Conservation (phyloP, 2,113 vertebrate genomes). For the Corythoichthys intestinalis region DNA sequence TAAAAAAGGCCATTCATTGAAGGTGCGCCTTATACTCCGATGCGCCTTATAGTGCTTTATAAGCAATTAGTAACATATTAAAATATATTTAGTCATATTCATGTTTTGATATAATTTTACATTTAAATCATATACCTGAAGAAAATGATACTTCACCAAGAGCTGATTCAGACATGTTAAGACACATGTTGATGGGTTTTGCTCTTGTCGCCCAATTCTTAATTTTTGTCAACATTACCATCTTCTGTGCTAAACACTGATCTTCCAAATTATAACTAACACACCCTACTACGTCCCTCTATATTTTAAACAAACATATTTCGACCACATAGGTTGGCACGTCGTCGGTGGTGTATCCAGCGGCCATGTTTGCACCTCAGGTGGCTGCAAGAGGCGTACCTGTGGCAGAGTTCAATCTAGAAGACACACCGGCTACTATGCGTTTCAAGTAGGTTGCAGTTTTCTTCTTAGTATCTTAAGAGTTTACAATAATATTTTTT, state of each 20-base stretch:
- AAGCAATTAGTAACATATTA: no score
- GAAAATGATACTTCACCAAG: no score
- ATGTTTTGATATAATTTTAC: no score
- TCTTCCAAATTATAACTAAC: neutral
- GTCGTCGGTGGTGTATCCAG: slow-evolving; percentile 83
- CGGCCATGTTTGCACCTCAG: slow-evolving; percentile 93
- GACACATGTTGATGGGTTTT: no score
- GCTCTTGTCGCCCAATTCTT: neutral
- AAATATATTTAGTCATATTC: no score
- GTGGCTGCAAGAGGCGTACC: slow-evolving; percentile 87
- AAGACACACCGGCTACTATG: slow-evolving; percentile 83
- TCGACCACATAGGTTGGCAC: slow-evolving; percentile 81
- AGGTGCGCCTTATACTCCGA: no score
- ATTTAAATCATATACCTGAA: no score
- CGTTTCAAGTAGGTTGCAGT: slow-evolving; percentile 78
- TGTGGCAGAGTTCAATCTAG: slow-evolving; percentile 93
- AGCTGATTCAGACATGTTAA: no score
- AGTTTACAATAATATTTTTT: neutral
- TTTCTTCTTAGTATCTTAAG: neutral
- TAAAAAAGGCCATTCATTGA: no score
- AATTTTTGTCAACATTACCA: neutral
- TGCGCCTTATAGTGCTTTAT: no score
- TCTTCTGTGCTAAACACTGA: neutral
- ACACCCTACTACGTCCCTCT: no score
- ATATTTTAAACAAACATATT: no score